These are phyloP conservation scores for Plestiodon gilberti DNA, from an alignment of 2,113 vertebrate genomes.

Conservation along the genomic window DNA sequence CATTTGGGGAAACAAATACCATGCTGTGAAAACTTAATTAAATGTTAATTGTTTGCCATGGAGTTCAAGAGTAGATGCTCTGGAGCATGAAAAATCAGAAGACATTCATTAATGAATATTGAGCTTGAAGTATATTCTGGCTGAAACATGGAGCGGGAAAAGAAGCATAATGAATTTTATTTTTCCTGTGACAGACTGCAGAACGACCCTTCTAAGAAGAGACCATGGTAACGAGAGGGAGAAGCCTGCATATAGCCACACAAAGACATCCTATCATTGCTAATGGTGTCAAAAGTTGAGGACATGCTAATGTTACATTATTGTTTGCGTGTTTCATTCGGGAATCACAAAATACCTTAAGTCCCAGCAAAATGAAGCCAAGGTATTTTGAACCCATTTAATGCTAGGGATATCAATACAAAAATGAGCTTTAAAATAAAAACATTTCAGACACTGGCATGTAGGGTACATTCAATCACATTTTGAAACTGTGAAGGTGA, in stretches of 20 bases:
- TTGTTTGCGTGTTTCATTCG: not conserved
- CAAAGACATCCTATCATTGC: not conserved
- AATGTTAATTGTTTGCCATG: slow-evolving; percentile 62
- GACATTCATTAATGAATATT: slow-evolving; percentile 67
- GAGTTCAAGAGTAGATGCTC: slow-evolving; percentile 54
- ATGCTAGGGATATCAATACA: not conserved
- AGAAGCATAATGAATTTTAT: slow-evolving; percentile 62
- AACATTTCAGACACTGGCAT: not conserved
- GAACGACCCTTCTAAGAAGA: slow-evolving; percentile 35
- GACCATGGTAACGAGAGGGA: slow-evolving; percentile 4
- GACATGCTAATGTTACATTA: not conserved
- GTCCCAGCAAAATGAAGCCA: not conserved
- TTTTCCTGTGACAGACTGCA: slow-evolving; percentile 66
- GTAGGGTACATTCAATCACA: not conserved
- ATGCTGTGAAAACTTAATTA: slow-evolving; percentile 41
- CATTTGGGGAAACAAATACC: slow-evolving; percentile 3
- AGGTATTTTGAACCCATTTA: not conserved
- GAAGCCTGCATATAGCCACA: not conserved
- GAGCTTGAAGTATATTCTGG: slow-evolving; percentile 60
- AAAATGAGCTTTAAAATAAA: not conserved
- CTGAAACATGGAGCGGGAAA: slow-evolving; percentile 66
- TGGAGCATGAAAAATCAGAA: slow-evolving; percentile 63
- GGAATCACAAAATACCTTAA: not conserved
- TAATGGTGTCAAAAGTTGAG: not conserved
- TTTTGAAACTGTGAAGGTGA: not conserved